Evolutionary conservation across 2,888 invertebrate species (phyloP).

Genomic region (Chesias legatella): DNA sequence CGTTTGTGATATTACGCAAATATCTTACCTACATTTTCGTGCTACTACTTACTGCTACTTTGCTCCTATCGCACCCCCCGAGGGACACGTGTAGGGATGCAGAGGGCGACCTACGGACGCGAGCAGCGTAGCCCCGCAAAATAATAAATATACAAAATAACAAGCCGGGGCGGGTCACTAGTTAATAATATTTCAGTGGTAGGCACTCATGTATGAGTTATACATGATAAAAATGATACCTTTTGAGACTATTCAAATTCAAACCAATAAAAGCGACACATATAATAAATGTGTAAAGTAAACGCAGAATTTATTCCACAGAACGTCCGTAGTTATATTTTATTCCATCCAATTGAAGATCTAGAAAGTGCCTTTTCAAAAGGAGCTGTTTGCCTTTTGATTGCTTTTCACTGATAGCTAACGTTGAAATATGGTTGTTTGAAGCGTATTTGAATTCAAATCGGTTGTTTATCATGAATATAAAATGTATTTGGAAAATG

Average conservation of each 20-base stretch:
- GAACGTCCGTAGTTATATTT: slow-evolving; percentile 17
- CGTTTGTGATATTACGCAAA: slow-evolving; percentile 56
- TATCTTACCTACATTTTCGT: slow-evolving; percentile 45
- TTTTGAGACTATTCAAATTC: slow-evolving; percentile 4
- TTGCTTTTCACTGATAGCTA: slow-evolving; percentile 37
- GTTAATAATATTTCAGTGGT: not conserved
- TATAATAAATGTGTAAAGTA: slow-evolving; percentile 4
- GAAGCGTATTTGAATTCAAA: slow-evolving; percentile 22
- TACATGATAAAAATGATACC: not conserved
- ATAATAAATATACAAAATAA: too few relatives aligned
- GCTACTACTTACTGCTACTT: too few relatives aligned
- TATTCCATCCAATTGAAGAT: slow-evolving; percentile 26
- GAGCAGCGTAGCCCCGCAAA: too few relatives aligned
- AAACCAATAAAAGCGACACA: slow-evolving; percentile 4
- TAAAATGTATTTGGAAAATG: slow-evolving; percentile 4
- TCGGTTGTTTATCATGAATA: slow-evolving; percentile 18
- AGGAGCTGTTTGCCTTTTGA: slow-evolving; percentile 42
- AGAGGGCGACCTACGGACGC: too few relatives aligned
- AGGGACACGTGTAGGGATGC: too few relatives aligned
- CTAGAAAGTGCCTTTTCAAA: slow-evolving; percentile 33
- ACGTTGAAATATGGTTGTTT: slow-evolving; percentile 28
- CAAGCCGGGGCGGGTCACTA: too few relatives aligned
- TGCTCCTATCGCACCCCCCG: too few relatives aligned
- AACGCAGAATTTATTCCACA: slow-evolving; percentile 19
- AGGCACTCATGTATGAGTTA: not conserved